Percentiles rank a stretch among this genome's conserved stretches.
These are phyloP conservation scores for Leucozona laternaria DNA, from an alignment of 2,888 invertebrate species.

Conservation along the genomic window DNA sequence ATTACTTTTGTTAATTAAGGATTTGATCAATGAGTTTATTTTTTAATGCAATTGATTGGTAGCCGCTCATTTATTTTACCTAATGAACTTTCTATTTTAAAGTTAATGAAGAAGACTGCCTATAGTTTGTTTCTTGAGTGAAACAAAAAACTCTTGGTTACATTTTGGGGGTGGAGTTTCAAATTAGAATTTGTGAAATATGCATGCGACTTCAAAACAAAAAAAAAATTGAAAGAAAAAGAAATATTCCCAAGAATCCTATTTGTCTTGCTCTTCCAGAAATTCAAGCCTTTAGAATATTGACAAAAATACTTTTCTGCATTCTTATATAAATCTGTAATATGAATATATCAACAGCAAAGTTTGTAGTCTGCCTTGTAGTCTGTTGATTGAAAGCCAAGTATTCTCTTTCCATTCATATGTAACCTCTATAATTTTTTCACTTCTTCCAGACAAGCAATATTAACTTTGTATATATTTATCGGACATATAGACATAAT, in stretches of 20 bases:
- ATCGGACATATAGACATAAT: too few relatives aligned
- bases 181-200: too few relatives aligned
- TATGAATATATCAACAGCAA: not conserved
- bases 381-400: not conserved
- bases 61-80: not conserved
- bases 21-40: constrained; percentile 32
- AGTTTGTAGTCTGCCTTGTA: not conserved
- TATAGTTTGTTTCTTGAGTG: not conserved
- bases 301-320: too few relatives aligned
- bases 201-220: too few relatives aligned
- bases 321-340: not conserved
- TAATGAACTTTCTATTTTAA: not conserved
- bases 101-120: not conserved
- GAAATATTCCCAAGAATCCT: too few relatives aligned
- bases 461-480: not conserved
- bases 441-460: not conserved
- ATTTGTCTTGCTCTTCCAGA: too few relatives aligned
- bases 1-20: constrained; percentile 10
- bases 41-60: constrained; percentile 3
- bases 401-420: not conserved
- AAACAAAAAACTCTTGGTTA: not conserved
- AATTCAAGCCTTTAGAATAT: too few relatives aligned
- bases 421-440: not conserved
- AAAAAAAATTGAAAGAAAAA: too few relatives aligned
- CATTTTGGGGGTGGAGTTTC: not conserved